Base-by-base conservation (phyloP, 1,140 invertebrate genomes). In the Pectinophora gossypiella region DNA sequence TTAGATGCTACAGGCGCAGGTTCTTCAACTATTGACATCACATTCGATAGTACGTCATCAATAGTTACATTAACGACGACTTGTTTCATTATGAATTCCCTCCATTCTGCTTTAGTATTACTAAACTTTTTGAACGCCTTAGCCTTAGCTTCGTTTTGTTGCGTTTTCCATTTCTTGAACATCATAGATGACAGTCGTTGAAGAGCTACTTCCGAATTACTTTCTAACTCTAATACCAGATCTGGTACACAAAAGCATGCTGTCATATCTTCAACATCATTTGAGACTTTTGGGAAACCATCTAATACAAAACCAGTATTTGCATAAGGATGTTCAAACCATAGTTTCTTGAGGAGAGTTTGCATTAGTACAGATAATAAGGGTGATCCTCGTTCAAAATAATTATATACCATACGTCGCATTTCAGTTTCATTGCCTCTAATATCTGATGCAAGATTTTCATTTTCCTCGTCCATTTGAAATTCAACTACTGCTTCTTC, bases 231-330 rank as follows among this genome's bases (percentile, higher is more conserved):
- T 23, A 92, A 72, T 1, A 91, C 61, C 40, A 91, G 46, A 64
- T 92, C 90, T 9, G 91, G 91, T 20, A 91, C 85, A 19, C 83
- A 64, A 66, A 69, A 88, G 58, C 77, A 59, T 16, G 72, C 35
- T 15, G 85, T 23, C 78, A 90, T 89, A 19, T 82, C 69, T 43
- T 90, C 79, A 6, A 89, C 61, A 69, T 91, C 90, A 46, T 61
- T 60, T 7, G 77, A 60, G 22, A 82, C 68, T 59, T 80, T 88
- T 10, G 91, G 91, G 75, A 89, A 91, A 42, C 86, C 88, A 65
- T 91, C 89, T 20, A 92, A 57, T n/a, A 91, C 75, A 59, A 90
- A 71, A 16, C 90, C 90, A 19, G 53, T 70, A n/a, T 46, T 52
- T 38, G 56, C 62, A 64, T 75, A 88, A 2, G 89, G 88, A 38